A percentile compares a stretch with the other conserved stretches of the same genome.
phyloP scores from a whole-genome alignment of 1,140 invertebrate species.

The Orussus abietinus region DNA sequence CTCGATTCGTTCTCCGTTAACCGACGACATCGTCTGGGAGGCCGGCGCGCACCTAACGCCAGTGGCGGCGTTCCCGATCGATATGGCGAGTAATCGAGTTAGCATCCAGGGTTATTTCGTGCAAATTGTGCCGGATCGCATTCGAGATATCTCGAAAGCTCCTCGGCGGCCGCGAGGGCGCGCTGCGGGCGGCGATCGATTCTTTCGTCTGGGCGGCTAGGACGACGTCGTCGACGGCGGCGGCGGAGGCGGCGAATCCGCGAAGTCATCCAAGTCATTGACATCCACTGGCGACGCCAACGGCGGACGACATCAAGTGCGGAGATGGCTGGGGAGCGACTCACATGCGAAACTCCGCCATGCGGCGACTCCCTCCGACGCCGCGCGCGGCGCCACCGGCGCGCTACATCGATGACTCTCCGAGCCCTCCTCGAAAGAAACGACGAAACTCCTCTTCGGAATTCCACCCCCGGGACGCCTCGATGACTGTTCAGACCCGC shows the following conservation, averaged over 20 bases:
- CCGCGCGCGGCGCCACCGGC: slow-evolving; percentile 2
- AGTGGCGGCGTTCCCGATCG: neutral
- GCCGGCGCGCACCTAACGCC: slow-evolving; percentile 2
- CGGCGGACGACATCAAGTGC: slow-evolving; percentile 39
- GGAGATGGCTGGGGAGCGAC: slow-evolving; percentile 31
- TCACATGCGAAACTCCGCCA: slow-evolving; percentile 14
- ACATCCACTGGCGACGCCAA: slow-evolving; percentile 37
- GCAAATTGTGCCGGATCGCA: slow-evolving; percentile 10
- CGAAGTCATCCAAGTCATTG: slow-evolving; percentile 49
- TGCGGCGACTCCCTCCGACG: slow-evolving; percentile 3
- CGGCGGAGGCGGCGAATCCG: slow-evolving; percentile 37
- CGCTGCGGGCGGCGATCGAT: slow-evolving; percentile 29
- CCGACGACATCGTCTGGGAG: slow-evolving; percentile 8
- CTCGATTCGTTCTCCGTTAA: slow-evolving; percentile 12
- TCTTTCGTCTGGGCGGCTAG: slow-evolving; percentile 25
- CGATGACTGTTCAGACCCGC: slow-evolving; percentile 30
- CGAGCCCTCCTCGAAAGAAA: slow-evolving; percentile 12
- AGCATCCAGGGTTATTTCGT: slow-evolving; percentile 7
- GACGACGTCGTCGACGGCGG: slow-evolving; percentile 28
- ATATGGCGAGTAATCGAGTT: slow-evolving; percentile 9
- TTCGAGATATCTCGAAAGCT: neutral
- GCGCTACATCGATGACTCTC: slow-evolving; percentile 19
- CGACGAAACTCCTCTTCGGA: slow-evolving; percentile 5
- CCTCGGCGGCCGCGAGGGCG: neutral
- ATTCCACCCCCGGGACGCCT: slow-evolving; percentile 13